These are phyloP conservation scores for Meandrina meandrites DNA, from an alignment of 92 coral and sea anemone species.

Conservation along the genomic window DNA sequence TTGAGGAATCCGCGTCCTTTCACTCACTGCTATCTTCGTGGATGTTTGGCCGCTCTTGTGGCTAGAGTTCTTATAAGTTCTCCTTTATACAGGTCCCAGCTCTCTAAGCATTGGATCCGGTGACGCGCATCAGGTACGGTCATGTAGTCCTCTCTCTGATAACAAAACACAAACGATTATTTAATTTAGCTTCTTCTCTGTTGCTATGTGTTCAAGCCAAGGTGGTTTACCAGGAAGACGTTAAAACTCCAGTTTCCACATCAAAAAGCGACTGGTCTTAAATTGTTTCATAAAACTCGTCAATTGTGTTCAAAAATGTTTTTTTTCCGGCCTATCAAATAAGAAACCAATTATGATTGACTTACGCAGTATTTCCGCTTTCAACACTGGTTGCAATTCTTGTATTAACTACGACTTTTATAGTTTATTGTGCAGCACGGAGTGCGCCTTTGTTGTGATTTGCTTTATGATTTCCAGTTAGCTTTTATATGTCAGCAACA, in stretches of 20 bases:
- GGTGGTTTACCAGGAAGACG: not conserved
- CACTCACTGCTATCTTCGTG: conserved; percentile 12
- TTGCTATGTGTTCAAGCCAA: not conserved
- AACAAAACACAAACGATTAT: not conserved
- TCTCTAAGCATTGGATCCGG: conserved; percentile 79
- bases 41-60: conserved; percentile 29
- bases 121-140: conserved; percentile 82
- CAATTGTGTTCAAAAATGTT: no score
- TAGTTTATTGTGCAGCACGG: no score
- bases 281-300: no score
- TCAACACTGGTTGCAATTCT: no score
- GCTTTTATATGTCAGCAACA: no score
- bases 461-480: no score
- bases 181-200: not conserved
- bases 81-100: conserved; percentile 83
- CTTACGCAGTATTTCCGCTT: no score
- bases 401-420: no score
- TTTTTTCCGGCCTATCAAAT: no score
- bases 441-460: no score
- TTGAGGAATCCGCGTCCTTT: conserved; percentile 3
- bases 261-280: no score
- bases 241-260: not conserved
- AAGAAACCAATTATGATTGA: no score
- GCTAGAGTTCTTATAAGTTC: conserved; percentile 70
- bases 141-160: conserved; percentile 80